Conservation (phyloP, 2,113 vertebrate genomes). For the Chrysemys picta region DNA sequence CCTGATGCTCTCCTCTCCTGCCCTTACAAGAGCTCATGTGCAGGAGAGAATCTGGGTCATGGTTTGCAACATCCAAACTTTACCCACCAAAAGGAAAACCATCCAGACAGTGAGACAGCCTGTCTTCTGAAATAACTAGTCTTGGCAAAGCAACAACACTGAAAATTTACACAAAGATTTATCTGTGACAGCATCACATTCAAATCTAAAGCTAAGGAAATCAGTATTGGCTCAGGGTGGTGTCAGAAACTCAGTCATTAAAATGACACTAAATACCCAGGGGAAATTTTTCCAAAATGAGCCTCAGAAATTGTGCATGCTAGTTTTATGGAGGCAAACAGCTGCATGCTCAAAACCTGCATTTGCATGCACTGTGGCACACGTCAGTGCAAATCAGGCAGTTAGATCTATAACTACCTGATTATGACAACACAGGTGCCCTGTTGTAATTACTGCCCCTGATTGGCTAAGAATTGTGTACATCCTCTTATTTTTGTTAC, state of each 20-base stretch:
- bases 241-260: not conserved
- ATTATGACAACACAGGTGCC: slow-evolving; percentile 63
- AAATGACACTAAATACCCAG: not conserved
- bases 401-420: slow-evolving; percentile 24
- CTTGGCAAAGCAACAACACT: not conserved
- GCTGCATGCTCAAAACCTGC: not conserved
- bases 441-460: slow-evolving; percentile 61
- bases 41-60: not conserved
- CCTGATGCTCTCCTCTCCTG: not conserved
- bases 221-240: not conserved
- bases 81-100: not conserved
- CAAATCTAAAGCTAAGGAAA: not conserved
- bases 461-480: slow-evolving; percentile 54
- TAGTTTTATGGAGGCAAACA: not conserved
- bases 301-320: not conserved
- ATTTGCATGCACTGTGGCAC: slow-evolving; percentile 8
- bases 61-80: not conserved
- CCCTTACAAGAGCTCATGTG: not conserved
- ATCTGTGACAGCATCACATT: not conserved
- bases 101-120: not conserved
- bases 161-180: not conserved
- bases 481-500: not conserved
- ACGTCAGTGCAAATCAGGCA: slow-evolving; percentile 47
- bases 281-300: not conserved
- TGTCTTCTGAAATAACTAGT: not conserved